Evolutionary conservation across 2,888 invertebrate genomes (phyloP).

Genomic region (Ennomos erosarius): DNA sequence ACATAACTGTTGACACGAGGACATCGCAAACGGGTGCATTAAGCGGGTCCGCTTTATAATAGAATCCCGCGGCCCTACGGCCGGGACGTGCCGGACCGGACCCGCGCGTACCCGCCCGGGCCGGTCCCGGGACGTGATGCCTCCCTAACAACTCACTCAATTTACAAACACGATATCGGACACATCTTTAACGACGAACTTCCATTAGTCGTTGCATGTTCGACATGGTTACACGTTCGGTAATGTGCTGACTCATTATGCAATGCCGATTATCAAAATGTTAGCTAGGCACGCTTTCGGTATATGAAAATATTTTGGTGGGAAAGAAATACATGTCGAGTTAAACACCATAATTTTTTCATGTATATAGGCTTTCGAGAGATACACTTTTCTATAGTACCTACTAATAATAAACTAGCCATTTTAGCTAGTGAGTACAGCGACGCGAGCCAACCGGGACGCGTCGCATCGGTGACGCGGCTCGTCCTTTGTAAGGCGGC

Average conservation of each 20-base stretch:
- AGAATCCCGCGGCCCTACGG: slow-evolving; percentile 33
- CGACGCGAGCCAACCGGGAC: not conserved
- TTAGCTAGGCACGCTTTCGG: not conserved
- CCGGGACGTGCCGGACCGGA: slow-evolving; percentile 25
- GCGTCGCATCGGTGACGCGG: not conserved
- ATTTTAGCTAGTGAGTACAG: not conserved
- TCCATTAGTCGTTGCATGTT: slow-evolving; percentile 17
- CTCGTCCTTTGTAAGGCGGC: slow-evolving; percentile 11
- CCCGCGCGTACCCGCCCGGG: slow-evolving; percentile 1
- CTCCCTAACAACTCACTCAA: slow-evolving; percentile 16
- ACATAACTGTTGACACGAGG: slow-evolving; percentile 54
- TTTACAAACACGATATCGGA: slow-evolving; percentile 18
- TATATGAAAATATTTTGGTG: no score
- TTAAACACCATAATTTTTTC: no score
- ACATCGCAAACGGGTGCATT: slow-evolving; percentile 50
- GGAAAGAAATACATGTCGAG: no score
- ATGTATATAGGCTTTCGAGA: no score
- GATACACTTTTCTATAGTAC: no score
- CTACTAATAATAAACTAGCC: no score
- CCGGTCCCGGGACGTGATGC: slow-evolving; percentile 11
- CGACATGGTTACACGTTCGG: not conserved
- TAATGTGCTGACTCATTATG: slow-evolving; percentile 5
- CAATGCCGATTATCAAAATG: slow-evolving; percentile 1
- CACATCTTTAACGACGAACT: slow-evolving; percentile 26
- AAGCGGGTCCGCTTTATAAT: slow-evolving; percentile 42